Evolutionary conservation across 2,113 vertebrate species (phyloP), one percentile per base, ranked within the genome.

Genomic region (Sterrhoptilus dennistouni): DNA sequence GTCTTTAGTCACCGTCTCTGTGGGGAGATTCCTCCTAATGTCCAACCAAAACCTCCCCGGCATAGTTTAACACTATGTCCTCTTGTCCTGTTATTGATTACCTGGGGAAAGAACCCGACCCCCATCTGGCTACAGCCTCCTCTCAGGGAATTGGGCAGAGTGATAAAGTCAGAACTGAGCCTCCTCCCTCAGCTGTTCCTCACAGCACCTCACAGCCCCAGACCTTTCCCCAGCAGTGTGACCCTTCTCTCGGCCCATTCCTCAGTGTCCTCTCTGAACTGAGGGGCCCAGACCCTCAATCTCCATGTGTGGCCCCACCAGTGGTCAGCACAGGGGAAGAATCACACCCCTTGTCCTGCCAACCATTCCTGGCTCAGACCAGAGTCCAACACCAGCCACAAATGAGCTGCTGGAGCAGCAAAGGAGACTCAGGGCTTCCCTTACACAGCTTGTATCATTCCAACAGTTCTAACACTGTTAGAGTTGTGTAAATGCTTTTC

Each of bases 371-470:
- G 68, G 10, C 18, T 14, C 16, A 7, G n/a, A 22, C 50, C 33
- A 11, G 44, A 18, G 8, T 36, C 33, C 60, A 25, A 12, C 11
- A 7, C 9, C 53, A 13, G 29, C 35, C 9, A 13, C 23, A n/a
- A 25, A 8, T 2, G 1, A 50, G 4, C 53, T 31, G 45, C 36
- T 36, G 42, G 5, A 40, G 13, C 33, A 45, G 47, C 38, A 8
- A 15, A 61, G 42, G 45, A 28, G 33, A 4, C 17, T 14, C 24
- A 1, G 52, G 52, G 17, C 25, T 63, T 49, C 3, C 23, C 33
- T 56, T 5, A 19, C 9, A 0, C n/a, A 23, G 15, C 18, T 28
- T 8, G 23, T 27, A 3, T 8, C 0, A 1, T 28, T 40, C n/a
- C 17, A 22, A 13, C 49, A 35, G 15, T 59, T 54, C 49, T 23